Percentiles rank a stretch among this genome's conserved stretches.
Evolutionary conservation across 2,888 invertebrate genomes (phyloP).

Genomic region (Stenotaenia linearis): DNA sequence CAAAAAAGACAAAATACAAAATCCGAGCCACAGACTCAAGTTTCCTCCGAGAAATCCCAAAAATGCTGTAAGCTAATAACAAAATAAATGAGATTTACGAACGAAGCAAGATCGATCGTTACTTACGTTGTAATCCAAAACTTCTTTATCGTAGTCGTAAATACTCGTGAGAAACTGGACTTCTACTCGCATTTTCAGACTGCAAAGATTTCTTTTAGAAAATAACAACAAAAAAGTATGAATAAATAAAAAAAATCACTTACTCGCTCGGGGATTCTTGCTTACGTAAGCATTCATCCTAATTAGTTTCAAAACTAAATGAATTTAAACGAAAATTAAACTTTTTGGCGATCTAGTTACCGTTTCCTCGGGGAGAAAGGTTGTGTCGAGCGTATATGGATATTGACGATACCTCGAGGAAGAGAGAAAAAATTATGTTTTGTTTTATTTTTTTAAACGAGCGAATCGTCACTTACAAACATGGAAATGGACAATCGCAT

Average conservation of each 20-base stretch:
- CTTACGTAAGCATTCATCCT: too few relatives aligned
- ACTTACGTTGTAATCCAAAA: background rate
- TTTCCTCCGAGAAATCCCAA: conserved; percentile 13
- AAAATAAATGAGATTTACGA: background rate
- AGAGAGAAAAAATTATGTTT: background rate
- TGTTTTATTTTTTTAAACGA: background rate
- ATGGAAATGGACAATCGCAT: background rate
- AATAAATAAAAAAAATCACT: background rate
- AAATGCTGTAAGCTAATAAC: background rate
- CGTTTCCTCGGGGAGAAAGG: too few relatives aligned
- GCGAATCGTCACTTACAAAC: background rate
- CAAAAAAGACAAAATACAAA: background rate
- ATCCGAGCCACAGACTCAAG: conserved; percentile 6
- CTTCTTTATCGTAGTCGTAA: background rate
- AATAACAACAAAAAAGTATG: background rate
- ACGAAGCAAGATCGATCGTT: background rate
- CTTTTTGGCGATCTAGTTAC: background rate
- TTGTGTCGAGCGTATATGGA: background rate
- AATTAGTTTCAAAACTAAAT: too few relatives aligned
- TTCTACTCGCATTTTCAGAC: background rate
- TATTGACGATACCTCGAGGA: background rate
- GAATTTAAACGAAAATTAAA: background rate
- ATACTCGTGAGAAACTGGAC: background rate
- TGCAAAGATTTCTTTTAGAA: background rate
- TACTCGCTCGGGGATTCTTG: too few relatives aligned